These are phyloP conservation scores for Todiramphus saurophagus DNA, from an alignment of 2,113 vertebrate species.

Conservation along the genomic window DNA sequence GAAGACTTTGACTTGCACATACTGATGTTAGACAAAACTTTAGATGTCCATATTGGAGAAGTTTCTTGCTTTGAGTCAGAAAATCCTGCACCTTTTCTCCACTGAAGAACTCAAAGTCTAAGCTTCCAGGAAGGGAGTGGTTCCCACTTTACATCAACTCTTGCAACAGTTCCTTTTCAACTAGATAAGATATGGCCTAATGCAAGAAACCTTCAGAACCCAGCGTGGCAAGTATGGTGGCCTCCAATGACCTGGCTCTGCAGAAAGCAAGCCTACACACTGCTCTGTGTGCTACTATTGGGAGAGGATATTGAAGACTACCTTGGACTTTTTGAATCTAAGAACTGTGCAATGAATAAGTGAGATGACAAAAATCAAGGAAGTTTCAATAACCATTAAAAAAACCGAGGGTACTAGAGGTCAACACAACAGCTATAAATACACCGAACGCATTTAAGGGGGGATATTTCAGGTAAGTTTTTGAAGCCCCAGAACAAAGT, in stretches of 20 bases:
- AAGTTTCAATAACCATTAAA: not conserved
- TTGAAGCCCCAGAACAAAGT: not conserved
- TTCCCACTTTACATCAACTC: not conserved
- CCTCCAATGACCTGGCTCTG: not conserved
- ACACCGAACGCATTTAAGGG: not conserved
- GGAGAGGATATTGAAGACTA: not conserved
- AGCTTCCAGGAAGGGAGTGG: not conserved
- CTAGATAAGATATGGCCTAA: slow-evolving; percentile 16
- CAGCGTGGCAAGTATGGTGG: not conserved
- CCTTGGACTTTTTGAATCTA: not conserved
- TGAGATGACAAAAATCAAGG: not conserved
- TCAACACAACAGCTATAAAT: not conserved
- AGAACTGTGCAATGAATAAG: not conserved
- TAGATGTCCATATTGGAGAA: not conserved
- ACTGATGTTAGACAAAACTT: not conserved
- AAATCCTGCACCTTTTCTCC: not conserved
- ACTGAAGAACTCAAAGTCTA: not conserved
- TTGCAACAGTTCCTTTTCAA: not conserved
- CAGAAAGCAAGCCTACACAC: not conserved
- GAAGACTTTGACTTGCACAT: not conserved
- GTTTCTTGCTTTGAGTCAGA: not conserved
- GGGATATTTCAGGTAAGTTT: not conserved
- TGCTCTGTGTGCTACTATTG: not conserved
- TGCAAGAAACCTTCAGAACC: not conserved
- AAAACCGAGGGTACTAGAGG: rapidly evolving